Evolutionary conservation across 23 tunicate species (phyloP).

Genomic region (Pegea sp.): DNA sequence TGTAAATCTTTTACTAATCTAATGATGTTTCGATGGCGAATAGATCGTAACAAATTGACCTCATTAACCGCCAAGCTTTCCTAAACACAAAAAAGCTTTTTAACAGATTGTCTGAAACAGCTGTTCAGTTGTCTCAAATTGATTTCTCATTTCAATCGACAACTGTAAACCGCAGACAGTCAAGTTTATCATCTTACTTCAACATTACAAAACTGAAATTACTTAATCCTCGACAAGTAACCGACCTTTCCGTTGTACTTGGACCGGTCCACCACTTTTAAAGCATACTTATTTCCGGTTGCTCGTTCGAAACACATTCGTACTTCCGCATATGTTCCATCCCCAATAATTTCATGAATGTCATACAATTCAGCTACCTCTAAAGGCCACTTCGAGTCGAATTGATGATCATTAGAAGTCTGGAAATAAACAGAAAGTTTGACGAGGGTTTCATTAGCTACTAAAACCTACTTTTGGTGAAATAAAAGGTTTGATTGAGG

Average conservation of each 20-base stretch:
- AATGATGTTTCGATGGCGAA: conserved; percentile 55
- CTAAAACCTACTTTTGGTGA: no score
- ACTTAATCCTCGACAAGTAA: neutral
- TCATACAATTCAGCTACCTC: conserved; percentile 35
- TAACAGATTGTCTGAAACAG: neutral
- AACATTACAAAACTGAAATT: neutral
- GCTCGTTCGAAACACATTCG: conserved; percentile 52
- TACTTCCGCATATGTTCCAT: conserved; percentile 77
- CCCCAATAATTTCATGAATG: conserved; percentile 60
- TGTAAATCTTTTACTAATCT: conserved; percentile 46
- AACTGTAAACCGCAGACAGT: neutral
- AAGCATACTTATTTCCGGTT: conserved; percentile 29
- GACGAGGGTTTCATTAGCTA: no score
- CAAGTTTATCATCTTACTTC: no score
- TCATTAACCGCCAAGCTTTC: conserved; percentile 56
- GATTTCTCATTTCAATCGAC: neutral
- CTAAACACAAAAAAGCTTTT: conserved; percentile 6
- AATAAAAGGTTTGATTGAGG: no score
- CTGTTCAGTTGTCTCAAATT: neutral
- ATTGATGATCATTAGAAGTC: no score
- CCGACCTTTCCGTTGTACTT: conserved; percentile 36
- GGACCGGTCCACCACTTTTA: conserved; percentile 59
- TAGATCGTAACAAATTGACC: conserved; percentile 31
- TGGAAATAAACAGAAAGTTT: no score
- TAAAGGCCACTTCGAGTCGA: conserved; percentile 12